phyloP scores from a whole-genome alignment of 1,140 invertebrate species.

The Monochamus saltuarius region DNA sequence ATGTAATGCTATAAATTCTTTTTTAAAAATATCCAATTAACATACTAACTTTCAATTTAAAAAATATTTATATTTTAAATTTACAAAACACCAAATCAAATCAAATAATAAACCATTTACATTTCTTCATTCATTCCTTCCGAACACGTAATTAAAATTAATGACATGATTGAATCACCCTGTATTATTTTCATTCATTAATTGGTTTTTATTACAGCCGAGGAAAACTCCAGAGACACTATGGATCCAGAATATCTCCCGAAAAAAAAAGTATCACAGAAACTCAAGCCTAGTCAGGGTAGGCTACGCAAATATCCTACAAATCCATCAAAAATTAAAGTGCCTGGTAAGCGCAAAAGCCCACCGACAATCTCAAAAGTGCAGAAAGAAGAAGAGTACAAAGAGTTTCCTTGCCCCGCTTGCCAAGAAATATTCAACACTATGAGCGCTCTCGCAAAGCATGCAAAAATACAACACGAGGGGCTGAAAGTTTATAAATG shows the following conservation, averaged over 20 bases:
- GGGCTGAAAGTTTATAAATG: conserved; percentile 40
- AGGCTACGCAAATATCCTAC: conserved; percentile 39
- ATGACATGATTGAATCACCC: too few relatives aligned
- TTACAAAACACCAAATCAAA: neutral
- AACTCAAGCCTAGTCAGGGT: conserved; percentile 28
- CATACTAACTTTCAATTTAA: too few relatives aligned
- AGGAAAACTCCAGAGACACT: conserved; percentile 21
- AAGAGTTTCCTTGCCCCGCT: conserved; percentile 41
- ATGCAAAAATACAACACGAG: conserved; percentile 38
- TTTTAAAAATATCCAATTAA: too few relatives aligned
- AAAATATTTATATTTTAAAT: too few relatives aligned
- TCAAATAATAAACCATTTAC: conserved; percentile 2
- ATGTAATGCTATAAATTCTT: too few relatives aligned
- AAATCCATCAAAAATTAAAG: conserved; percentile 20
- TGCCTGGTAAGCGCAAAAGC: conserved; percentile 22
- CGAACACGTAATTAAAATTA: too few relatives aligned
- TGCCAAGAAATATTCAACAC: conserved; percentile 43
- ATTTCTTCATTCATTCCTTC: too few relatives aligned
- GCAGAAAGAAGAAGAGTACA: conserved; percentile 32
- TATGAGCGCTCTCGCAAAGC: conserved; percentile 39
- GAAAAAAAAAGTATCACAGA: conserved; percentile 12
- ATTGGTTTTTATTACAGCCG: conserved; percentile 6
- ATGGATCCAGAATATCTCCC: conserved; percentile 39
- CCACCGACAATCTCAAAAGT: conserved; percentile 5
- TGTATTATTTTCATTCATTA: too few relatives aligned